Percentiles rank a stretch among this genome's conserved stretches.
Evolutionary conservation across 2,888 invertebrate genomes (phyloP).

Genomic region (Eumacrocentrus americanus): DNA sequence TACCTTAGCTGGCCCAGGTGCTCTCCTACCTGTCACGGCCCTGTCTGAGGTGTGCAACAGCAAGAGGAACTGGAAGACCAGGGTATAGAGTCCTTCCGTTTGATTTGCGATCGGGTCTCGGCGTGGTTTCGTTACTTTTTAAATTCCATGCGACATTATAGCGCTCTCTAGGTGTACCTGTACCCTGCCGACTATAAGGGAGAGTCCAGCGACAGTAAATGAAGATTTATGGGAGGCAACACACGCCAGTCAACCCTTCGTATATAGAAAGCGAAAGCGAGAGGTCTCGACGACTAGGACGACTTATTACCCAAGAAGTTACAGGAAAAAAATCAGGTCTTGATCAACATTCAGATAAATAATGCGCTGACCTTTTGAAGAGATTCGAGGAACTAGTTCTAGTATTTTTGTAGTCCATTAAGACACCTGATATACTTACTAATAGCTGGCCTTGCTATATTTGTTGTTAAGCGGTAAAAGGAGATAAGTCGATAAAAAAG

Average conservation of each 20-base stretch:
- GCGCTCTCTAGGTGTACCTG: constrained; percentile 7
- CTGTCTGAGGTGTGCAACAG: constrained; percentile 38
- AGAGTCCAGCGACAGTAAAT: constrained; percentile 41
- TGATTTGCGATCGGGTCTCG: constrained; percentile 38
- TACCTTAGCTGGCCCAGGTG: constrained; percentile 48
- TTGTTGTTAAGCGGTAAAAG: too few species aligned
- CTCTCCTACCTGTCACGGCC: constrained; percentile 49
- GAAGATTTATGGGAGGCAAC: constrained; percentile 52
- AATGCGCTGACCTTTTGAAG: too few species aligned
- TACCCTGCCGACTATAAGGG: constrained; percentile 1
- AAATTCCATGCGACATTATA: constrained; percentile 42
- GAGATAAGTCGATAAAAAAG: too few species aligned
- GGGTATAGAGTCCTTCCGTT: constrained; percentile 31
- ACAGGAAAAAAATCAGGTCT: neutral
- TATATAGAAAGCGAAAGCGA: too few species aligned
- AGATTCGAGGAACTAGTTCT: too few species aligned
- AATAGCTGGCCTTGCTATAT: too few species aligned
- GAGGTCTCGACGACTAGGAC: too few species aligned
- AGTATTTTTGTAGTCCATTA: too few species aligned
- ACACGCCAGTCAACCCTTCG: constrained; percentile 40
- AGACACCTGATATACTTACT: too few species aligned
- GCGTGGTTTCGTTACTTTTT: constrained; percentile 43
- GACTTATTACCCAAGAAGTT: too few species aligned
- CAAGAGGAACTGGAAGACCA: constrained; percentile 6
- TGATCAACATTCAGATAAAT: constrained; percentile 11